These are phyloP conservation scores for Meteorus colon DNA, from an alignment of 2,888 invertebrate species.

Conservation along the genomic window DNA sequence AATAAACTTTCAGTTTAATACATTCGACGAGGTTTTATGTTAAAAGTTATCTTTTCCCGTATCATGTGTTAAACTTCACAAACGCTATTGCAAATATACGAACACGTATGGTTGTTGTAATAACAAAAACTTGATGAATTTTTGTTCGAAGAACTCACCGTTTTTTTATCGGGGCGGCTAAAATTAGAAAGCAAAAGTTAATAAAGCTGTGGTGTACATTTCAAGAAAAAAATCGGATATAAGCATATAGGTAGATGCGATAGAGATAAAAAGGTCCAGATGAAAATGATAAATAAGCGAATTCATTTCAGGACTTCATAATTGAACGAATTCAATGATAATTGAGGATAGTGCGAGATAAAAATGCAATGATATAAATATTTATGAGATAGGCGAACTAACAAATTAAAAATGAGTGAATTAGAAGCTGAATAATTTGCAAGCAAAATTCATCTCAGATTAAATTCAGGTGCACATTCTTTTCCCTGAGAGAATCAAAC, in stretches of 20 bases:
- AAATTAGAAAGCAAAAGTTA: slow-evolving; percentile 47
- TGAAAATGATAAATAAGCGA: slow-evolving; percentile 11
- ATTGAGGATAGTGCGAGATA: neutral
- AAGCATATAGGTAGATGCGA: neutral
- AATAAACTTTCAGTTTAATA: slow-evolving; percentile 11
- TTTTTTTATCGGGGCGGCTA: slow-evolving; percentile 53
- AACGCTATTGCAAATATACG: neutral
- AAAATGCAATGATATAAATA: slow-evolving; percentile 40
- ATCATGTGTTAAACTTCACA: neutral
- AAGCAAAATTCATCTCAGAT: slow-evolving; percentile 15
- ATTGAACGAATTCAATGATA: neutral
- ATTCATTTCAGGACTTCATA: neutral
- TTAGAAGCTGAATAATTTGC: slow-evolving; percentile 44
- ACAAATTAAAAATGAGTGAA: neutral
- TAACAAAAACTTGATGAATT: neutral
- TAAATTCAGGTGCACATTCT: slow-evolving; percentile 44
- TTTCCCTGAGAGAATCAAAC: slow-evolving; percentile 71
- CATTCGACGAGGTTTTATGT: neutral
- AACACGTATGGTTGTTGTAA: neutral
- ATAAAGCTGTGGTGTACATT: slow-evolving; percentile 41
- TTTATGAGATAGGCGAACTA: neutral
- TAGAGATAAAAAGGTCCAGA: neutral
- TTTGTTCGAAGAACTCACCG: slow-evolving; percentile 60
- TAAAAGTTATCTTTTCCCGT: neutral
- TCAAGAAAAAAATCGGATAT: slow-evolving; percentile 30